A percentile compares a stretch with the other conserved stretches of the same genome.
Conservation (phyloP, 2,113 vertebrate species). For the Silurus asotus region DNA sequence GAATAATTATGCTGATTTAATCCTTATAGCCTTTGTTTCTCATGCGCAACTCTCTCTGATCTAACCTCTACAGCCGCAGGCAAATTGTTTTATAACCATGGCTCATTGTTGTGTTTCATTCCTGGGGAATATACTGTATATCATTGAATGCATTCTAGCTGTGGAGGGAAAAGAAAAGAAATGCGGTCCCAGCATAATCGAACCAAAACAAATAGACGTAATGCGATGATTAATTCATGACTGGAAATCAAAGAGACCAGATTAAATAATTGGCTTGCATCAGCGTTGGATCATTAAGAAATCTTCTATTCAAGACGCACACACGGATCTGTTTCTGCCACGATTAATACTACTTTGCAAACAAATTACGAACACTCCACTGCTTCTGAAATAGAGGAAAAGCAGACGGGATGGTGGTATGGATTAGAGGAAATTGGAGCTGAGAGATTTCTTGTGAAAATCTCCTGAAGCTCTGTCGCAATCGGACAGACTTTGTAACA, state of each 20-base stretch:
- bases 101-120: slow-evolving; percentile 42
- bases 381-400: slow-evolving; percentile 18
- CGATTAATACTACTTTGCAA: slow-evolving; percentile 28
- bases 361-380: slow-evolving; percentile 35
- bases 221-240: slow-evolving; percentile 52
- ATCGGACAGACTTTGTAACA: not conserved
- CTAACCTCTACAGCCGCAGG: not conserved
- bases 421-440: slow-evolving; percentile 2
- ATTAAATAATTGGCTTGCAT: slow-evolving; percentile 50
- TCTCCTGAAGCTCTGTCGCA: slow-evolving; percentile 8
- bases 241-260: slow-evolving; percentile 43
- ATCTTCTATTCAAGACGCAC: slow-evolving; percentile 43
- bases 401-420: slow-evolving; percentile 31
- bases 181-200: slow-evolving; percentile 43
- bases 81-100: slow-evolving; percentile 36
- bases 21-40: slow-evolving; percentile 1
- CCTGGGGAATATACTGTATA: slow-evolving; percentile 28
- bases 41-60: slow-evolving; percentile 8
- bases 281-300: slow-evolving; percentile 45
- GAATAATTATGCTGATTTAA: not conserved
- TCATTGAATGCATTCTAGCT: slow-evolving; percentile 36
- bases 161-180: slow-evolving; percentile 17
- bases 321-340: slow-evolving; percentile 40
- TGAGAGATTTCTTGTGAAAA: slow-evolving; percentile 1
- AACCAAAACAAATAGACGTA: slow-evolving; percentile 47